These are phyloP conservation scores for Alaudala cheleensis DNA, from an alignment of 2,113 vertebrate species.

Conservation along the genomic window DNA sequence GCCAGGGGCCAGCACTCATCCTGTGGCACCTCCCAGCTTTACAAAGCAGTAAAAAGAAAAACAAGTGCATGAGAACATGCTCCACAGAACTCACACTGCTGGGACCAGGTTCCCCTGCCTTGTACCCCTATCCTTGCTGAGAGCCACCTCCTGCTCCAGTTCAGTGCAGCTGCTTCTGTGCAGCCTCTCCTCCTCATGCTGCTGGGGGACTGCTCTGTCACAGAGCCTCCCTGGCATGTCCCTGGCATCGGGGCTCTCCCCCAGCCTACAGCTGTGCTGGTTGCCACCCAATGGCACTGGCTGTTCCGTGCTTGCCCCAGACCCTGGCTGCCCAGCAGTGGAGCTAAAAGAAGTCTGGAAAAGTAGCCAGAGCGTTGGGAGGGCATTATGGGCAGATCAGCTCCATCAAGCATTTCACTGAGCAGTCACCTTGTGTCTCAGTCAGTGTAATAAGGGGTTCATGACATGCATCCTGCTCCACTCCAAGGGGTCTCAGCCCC, in stretches of 20 bases:
- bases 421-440: background rate
- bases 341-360: background rate
- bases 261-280: background rate
- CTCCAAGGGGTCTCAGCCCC: background rate
- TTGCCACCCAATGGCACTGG: rapidly evolving
- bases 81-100: rapidly evolving
- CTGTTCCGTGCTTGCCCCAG: background rate
- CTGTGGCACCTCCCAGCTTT: background rate
- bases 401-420: background rate
- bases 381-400: background rate
- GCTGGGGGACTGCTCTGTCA: background rate
- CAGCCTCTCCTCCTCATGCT: background rate
- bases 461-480: background rate
- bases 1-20: background rate
- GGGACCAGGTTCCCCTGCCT: background rate
- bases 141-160: background rate
- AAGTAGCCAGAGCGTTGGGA: rapidly evolving
- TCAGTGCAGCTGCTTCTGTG: background rate
- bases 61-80: background rate
- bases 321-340: rapidly evolving
- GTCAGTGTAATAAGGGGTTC: background rate
- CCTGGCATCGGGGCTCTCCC: rapidly evolving
- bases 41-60: background rate
- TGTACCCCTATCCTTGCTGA: background rate
- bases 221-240: background rate